A percentile compares a stretch with the other conserved stretches of the same genome.
Evolutionary conservation across 2,888 invertebrate species (phyloP).

Genomic region (Aethes cnicana): DNA sequence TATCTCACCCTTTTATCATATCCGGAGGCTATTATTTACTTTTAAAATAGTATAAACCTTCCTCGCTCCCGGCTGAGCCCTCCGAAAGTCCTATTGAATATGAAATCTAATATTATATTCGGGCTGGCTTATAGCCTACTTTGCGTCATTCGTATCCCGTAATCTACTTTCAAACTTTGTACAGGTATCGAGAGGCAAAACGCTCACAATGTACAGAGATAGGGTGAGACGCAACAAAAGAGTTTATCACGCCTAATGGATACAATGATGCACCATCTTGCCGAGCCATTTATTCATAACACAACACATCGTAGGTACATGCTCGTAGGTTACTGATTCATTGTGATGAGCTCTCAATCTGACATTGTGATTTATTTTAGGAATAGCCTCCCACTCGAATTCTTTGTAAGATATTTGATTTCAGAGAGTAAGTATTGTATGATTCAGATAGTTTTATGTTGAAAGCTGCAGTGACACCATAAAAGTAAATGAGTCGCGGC

Average conservation of each 20-base stretch:
- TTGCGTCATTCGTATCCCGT: conserved; percentile 28
- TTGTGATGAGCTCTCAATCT: no score
- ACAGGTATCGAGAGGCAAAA: conserved; percentile 15
- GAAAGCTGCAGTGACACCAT: conserved; percentile 3
- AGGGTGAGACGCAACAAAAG: background rate
- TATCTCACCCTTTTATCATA: conserved; percentile 7
- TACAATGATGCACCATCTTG: no score
- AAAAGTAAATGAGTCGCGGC: conserved; percentile 13
- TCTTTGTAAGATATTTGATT: no score
- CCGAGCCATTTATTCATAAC: no score
- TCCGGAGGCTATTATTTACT: conserved; percentile 28
- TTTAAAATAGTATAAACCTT: conserved; percentile 25
- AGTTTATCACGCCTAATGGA: no score
- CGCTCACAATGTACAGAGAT: conserved; percentile 12
- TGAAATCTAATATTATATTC: conserved; percentile 31
- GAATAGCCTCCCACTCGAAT: no score
- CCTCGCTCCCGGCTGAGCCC: conserved; percentile 22
- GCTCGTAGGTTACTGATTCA: no score
- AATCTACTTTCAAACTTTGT: conserved; percentile 30
- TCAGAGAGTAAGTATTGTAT: background rate
- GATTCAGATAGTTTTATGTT: conserved; percentile 2
- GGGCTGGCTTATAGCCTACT: conserved; percentile 26
- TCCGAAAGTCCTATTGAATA: conserved; percentile 29
- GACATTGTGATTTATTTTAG: no score
- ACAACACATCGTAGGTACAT: no score